Evolutionary conservation across 1,140 invertebrate genomes (phyloP).

Genomic region (Araneus ventricosus): DNA sequence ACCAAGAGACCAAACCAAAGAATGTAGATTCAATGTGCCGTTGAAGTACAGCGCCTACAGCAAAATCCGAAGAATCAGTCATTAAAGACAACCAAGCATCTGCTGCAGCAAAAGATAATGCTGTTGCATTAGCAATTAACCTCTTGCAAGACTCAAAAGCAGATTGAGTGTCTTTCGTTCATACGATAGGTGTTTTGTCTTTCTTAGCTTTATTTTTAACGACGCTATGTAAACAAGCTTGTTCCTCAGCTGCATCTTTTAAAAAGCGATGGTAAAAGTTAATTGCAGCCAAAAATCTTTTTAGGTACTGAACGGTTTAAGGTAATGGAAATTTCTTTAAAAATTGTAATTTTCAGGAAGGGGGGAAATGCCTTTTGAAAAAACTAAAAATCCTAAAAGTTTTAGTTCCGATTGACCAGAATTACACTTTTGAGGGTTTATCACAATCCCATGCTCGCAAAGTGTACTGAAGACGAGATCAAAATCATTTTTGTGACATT

Average conservation of each 20-base stretch:
- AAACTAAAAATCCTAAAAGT: too few species aligned
- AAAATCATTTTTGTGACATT: neutral
- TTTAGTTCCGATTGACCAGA: neutral
- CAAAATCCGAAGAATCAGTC: too few species aligned
- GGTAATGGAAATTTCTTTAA: conserved; percentile 78
- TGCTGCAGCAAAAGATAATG: too few species aligned
- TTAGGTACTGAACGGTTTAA: conserved; percentile 77
- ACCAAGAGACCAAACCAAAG: too few species aligned
- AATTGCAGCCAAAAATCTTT: conserved; percentile 79
- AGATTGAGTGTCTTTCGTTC: neutral
- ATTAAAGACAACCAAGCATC: too few species aligned
- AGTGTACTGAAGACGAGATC: neutral
- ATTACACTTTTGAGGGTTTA: neutral
- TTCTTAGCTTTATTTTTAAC: neutral
- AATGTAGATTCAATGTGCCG: too few species aligned
- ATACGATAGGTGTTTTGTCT: neutral
- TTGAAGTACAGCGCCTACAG: too few species aligned
- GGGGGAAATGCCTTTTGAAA: too few species aligned
- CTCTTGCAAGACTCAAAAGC: too few species aligned
- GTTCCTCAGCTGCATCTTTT: neutral
- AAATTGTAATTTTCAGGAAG: conserved; percentile 79
- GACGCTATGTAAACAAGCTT: neutral
- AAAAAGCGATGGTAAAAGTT: conserved; percentile 80
- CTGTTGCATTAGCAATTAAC: too few species aligned
- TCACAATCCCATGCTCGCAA: too few species aligned